Evolutionary conservation across 2,888 invertebrate genomes (phyloP).

Genomic region (Argynnis bischoffii): DNA sequence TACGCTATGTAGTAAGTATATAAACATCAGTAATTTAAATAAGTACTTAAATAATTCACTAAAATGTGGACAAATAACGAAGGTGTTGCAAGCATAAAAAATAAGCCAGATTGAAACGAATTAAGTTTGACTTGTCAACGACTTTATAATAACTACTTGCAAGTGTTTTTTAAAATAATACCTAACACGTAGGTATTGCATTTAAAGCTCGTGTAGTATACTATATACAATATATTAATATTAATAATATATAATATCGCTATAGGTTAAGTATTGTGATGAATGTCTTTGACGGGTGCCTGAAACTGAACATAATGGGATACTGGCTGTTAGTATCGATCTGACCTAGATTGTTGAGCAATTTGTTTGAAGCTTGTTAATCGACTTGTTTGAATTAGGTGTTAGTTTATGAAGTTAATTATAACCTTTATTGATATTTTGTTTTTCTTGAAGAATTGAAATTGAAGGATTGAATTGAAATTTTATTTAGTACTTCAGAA

Average conservation of each 20-base stretch:
- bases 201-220: not conserved
- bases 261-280: not conserved
- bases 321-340: conserved; percentile 15
- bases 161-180: too few relatives aligned
- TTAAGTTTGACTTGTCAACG: too few relatives aligned
- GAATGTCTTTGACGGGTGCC: conserved; percentile 26
- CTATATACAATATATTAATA: not conserved
- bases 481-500: not conserved
- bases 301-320: conserved; percentile 27
- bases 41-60: too few relatives aligned
- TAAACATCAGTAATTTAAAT: too few relatives aligned
- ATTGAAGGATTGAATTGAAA: too few relatives aligned
- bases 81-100: too few relatives aligned
- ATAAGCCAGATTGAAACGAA: too few relatives aligned
- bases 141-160: too few relatives aligned
- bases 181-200: conserved; percentile 1
- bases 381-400: conserved; percentile 2
- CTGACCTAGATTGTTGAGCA: conserved; percentile 16
- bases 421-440: not conserved
- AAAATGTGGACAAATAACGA: too few relatives aligned
- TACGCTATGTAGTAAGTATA: not conserved
- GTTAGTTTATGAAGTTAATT: not conserved
- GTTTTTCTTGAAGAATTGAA: not conserved
- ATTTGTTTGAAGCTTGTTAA: not conserved
- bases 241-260: not conserved